Evolutionary conservation across 2,113 vertebrate genomes (phyloP), one percentile per base, ranked within the genome.

Genomic region (Ibidorhyncha struthersii): DNA sequence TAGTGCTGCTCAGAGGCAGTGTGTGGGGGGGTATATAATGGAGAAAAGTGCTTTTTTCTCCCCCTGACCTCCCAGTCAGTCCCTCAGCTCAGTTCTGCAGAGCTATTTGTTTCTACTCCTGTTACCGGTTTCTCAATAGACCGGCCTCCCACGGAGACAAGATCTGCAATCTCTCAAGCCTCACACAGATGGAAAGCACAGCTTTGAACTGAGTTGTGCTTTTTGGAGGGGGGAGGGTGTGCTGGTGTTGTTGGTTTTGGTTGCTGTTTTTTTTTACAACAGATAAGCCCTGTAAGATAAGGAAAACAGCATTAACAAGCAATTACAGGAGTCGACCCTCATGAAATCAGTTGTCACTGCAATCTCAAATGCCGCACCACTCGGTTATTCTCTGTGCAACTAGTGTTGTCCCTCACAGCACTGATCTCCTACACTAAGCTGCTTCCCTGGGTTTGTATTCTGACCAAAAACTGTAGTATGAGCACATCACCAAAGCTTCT

Each of bases 111-210:
- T 95, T 94, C 89, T 74, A 47, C 82, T 86, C 79, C 70, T 43
- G 14, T 91, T 92, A 45, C 49, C 0, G 19, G 55, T n/a, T 81
- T 81, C 50, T 89, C 85, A 92, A 85, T 30, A 90, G 79, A 85
- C 90, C 36, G 95, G 94, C 96, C 95, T 97, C 98, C 96, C 97
- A 93, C 89, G 2, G 93, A 95, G 97, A 79, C 65, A 12, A 32
- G 78, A 89, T 92, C 82, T 93, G 90, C 90, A 92, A 62, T 83
- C 76, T 78, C 87, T 93, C 91, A 89, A 86, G 78, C 67, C 76
- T 52, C 2, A 38, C 93, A 55, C 74, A 96, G 91, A 96, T 78
- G 80, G 86, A 41, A 79, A 47, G 59, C 71, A 21, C 32, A 69
- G 93, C 82, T 91, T 50, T 86, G 86, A 95, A 88, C 86, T 5